These are phyloP conservation scores for Caenorhabditis briggsae DNA, from an alignment of 1,140 invertebrate genomes.

Conservation along the genomic window DNA sequence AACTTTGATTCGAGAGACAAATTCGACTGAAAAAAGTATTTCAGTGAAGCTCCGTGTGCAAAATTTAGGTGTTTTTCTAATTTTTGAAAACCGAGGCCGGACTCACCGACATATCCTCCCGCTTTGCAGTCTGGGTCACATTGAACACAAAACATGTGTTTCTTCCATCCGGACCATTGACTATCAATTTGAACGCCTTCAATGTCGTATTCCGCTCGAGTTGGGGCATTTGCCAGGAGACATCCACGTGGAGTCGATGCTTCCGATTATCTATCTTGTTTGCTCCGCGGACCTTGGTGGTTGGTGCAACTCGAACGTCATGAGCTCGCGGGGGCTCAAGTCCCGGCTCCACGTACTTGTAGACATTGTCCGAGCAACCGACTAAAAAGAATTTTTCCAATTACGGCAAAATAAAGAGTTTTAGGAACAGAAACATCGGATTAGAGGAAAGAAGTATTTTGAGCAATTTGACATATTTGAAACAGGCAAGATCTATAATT, in stretches of 20 bases:
- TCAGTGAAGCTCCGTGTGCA: too few species aligned
- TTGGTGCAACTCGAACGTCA: slow-evolving; percentile 73
- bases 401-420: too few species aligned
- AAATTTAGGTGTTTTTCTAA: too few species aligned
- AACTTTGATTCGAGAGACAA: too few species aligned
- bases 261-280: slow-evolving; percentile 54
- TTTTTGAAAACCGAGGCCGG: neutral
- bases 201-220: slow-evolving; percentile 70
- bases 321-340: slow-evolving; percentile 73
- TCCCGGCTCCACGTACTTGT: slow-evolving; percentile 27
- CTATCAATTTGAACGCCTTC: slow-evolving; percentile 72
- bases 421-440: too few species aligned
- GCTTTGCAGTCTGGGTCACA: slow-evolving; percentile 69
- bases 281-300: slow-evolving; percentile 69
- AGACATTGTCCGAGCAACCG: slow-evolving; percentile 43
- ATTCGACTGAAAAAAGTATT: too few species aligned
- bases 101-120: slow-evolving; percentile 70
- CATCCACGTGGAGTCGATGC: slow-evolving; percentile 74
- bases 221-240: slow-evolving; percentile 77
- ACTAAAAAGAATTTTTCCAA: too few species aligned
- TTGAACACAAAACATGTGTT: slow-evolving; percentile 76
- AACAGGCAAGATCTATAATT: neutral
- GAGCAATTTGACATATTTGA: too few species aligned
- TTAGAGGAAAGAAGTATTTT: too few species aligned
- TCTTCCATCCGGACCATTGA: slow-evolving; percentile 67